Evolutionary conservation across 1,140 invertebrate genomes (phyloP).

Genomic region (Habropoda laboriosa): DNA sequence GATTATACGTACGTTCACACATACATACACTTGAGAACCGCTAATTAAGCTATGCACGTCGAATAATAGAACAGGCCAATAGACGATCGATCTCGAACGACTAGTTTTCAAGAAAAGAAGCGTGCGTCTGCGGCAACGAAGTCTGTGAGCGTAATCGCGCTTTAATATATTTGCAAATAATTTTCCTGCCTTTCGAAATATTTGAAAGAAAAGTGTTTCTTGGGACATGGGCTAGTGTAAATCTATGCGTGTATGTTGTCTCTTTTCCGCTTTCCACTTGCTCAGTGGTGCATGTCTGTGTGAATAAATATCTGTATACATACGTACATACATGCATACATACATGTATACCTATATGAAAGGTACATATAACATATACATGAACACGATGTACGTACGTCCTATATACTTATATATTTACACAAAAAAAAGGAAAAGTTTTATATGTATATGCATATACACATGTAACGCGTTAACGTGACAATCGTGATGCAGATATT

Average conservation of each 20-base stretch:
- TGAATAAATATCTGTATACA: conserved; percentile 10
- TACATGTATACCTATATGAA: conserved; percentile 2
- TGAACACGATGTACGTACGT: conserved; percentile 14
- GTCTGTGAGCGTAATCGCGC: conserved; percentile 65
- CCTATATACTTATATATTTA: not conserved
- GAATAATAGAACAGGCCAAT: conserved; percentile 26
- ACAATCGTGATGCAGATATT: not conserved
- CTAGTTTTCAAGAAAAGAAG: conserved; percentile 44
- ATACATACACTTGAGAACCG: not conserved
- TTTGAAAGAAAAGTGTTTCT: conserved; percentile 52
- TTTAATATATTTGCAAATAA: conserved; percentile 9
- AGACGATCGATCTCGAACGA: conserved; percentile 34
- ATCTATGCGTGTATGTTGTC: conserved; percentile 46
- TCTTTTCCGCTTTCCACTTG: conserved; percentile 38
- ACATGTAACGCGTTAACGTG: not conserved
- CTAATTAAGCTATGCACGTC: not conserved
- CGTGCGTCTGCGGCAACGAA: conserved; percentile 68
- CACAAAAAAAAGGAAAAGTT: not conserved
- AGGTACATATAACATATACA: not conserved
- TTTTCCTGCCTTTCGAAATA: not conserved
- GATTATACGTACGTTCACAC: too few species aligned
- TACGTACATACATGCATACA: conserved; percentile 9
- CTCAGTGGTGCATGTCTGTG: conserved; percentile 28
- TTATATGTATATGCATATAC: conserved; percentile 15
- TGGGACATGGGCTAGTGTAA: conserved; percentile 56